Base-by-base conservation (phyloP, 2,113 vertebrate species). In the Equus quagga region DNA sequence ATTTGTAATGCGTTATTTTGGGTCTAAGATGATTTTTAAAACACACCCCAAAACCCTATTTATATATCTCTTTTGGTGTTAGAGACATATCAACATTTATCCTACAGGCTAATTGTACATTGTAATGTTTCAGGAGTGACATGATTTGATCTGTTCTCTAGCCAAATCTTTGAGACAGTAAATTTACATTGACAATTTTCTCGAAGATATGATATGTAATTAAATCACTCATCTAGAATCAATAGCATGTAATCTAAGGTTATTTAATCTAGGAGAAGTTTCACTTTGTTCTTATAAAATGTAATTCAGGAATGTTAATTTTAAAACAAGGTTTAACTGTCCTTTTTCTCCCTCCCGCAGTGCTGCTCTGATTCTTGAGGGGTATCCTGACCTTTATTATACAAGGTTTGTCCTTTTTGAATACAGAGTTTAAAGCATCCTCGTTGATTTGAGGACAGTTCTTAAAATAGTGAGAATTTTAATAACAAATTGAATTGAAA, bases 381-480 rank as follows among this genome's bases (percentile, higher is more conserved):
- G 95, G 17, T 99, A 98, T 70, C 93, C 83, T 12, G 79, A 97
- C 26, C 94, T 54, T 86, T 99, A 99, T 97, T 98, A 99, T 12
- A 98, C 1, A 83, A 98, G 99, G 99, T 99, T 98, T 94, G 98
- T 93, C 31, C 78, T 70, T 97, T 92, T 82, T 51, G 51, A 97
- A 60, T 76, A 93, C 60, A 92, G 13, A 76, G 72, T 23, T 94
- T 94, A 21, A 86, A 88, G 28, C 81, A 28, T 72, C 26, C 44
- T 92, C 3, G 73, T 73, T 58, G 86, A 36, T 70, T 92, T 49
- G 11, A 97, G 31, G 67, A 26, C 44, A 26, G 4, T 95, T 89
- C 91, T 94, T 93, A 64, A 94, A 89, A 88, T 31, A 75, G 81
- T 79, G 76, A 97, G 89, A 69, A 70, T 78, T 86, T 92, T 90